Percentiles rank a stretch among this genome's conserved stretches.
Conservation (phyloP, 1,140 invertebrate species). For the Steinernema khuongi region DNA sequence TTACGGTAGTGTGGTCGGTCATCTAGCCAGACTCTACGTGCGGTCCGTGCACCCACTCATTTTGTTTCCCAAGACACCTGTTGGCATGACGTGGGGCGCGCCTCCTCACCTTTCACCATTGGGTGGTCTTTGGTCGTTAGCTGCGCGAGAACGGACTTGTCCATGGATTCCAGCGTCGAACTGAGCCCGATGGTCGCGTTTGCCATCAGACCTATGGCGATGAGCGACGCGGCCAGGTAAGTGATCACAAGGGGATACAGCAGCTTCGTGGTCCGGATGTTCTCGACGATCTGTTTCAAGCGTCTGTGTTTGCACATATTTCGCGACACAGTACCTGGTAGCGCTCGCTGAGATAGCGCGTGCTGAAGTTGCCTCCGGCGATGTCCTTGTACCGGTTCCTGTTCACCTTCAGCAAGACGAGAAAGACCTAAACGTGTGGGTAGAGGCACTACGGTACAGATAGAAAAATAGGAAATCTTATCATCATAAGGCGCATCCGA, state of each 20-base stretch:
- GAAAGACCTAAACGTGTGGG: not conserved
- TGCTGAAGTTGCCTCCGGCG: not conserved
- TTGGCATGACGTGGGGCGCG: too few species aligned
- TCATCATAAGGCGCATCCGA: not conserved
- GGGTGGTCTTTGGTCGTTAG: not conserved
- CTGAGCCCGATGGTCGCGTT: not conserved
- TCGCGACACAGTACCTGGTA: not conserved
- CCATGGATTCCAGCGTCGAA: not conserved
- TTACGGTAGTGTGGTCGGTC: too few species aligned
- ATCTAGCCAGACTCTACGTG: too few species aligned
- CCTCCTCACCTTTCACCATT: not conserved
- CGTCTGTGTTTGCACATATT: not conserved
- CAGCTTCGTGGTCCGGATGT: not conserved
- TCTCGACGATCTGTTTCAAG: not conserved
- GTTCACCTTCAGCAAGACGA: not conserved
- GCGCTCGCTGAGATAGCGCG: not conserved
- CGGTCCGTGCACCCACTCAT: too few species aligned
- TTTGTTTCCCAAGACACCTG: too few species aligned
- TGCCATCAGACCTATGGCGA: not conserved
- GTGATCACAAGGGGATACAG: constrained; percentile 5
- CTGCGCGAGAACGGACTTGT: not conserved
- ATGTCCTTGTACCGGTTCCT: not conserved
- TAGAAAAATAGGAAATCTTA: too few species aligned
- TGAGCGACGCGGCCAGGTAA: not conserved
- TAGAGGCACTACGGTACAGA: too few species aligned